Conservation (phyloP, 2,113 vertebrate genomes). For the Lota lota region DNA sequence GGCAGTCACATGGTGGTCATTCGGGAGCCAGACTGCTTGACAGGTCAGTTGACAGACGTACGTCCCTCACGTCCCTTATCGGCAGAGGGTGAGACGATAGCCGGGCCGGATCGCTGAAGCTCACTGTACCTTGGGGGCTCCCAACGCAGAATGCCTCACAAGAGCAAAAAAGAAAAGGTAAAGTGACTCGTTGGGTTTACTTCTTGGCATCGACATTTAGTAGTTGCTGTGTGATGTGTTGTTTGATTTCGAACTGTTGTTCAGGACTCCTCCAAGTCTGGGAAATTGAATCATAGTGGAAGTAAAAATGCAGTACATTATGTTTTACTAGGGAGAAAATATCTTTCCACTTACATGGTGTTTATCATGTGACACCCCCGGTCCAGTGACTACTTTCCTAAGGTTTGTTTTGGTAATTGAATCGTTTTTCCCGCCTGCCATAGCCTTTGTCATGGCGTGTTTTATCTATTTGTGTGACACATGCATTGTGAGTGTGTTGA, state of each 20-base stretch:
- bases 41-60: conserved; percentile 24
- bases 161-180: conserved; percentile 90
- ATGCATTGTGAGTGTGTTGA: too few species aligned
- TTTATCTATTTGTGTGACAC: background rate
- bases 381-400: background rate
- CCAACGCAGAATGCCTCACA: conserved; percentile 81
- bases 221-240: background rate
- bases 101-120: conserved; percentile 1
- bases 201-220: background rate
- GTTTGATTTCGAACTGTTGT: conserved; percentile 15
- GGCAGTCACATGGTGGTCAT: conserved; percentile 48
- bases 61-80: background rate
- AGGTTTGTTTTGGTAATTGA: background rate
- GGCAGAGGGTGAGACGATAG: background rate
- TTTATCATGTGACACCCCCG: background rate
- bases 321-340: too few species aligned
- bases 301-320: conserved; percentile 87
- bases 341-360: background rate
- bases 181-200: conserved; percentile 25
- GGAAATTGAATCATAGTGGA: conserved; percentile 80
- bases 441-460: background rate
- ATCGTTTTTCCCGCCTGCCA: too few species aligned
- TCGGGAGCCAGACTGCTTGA: conserved; percentile 18
- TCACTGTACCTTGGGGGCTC: conserved; percentile 9
- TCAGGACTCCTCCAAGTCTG: conserved; percentile 84